Percentiles rank a stretch among this genome's conserved stretches.
Evolutionary conservation across 2,113 vertebrate species (phyloP).

Genomic region (Hyla sarda): DNA sequence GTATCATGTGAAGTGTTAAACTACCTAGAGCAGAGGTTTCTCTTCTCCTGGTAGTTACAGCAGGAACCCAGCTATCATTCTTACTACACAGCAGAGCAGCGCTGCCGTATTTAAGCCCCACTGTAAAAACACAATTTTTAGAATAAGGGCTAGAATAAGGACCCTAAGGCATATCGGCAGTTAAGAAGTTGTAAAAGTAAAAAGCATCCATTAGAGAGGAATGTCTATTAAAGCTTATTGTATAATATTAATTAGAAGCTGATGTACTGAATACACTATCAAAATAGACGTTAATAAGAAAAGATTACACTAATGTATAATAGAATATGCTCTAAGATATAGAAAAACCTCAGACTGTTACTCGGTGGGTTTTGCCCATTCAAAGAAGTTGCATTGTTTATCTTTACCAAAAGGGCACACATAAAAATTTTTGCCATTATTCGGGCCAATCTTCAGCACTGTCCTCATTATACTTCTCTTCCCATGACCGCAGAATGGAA

Average conservation of each 20-base stretch:
- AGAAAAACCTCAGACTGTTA: constrained; percentile 59
- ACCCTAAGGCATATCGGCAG: too few relatives aligned
- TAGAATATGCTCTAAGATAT: background rate
- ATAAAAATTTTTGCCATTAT: constrained; percentile 90
- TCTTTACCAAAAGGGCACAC: constrained; percentile 80
- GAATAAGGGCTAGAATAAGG: too few relatives aligned
- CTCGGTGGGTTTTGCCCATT: constrained; percentile 78
- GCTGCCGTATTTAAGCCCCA: too few relatives aligned
- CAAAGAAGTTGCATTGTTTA: constrained; percentile 90
- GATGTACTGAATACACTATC: background rate
- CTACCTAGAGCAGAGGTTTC: too few relatives aligned
- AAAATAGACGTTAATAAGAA: background rate
- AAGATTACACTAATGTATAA: background rate
- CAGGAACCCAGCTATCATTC: too few relatives aligned
- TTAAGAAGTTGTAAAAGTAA: too few relatives aligned
- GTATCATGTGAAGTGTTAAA: too few relatives aligned
- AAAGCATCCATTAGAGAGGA: too few relatives aligned
- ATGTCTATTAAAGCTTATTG: too few relatives aligned
- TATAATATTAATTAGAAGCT: background rate
- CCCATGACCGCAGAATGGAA: constrained; percentile 86
- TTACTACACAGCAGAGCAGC: too few relatives aligned
- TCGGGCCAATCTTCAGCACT: constrained; percentile 91
- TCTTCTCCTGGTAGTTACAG: too few relatives aligned
- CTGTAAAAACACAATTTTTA: too few relatives aligned
- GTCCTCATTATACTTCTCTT: constrained; percentile 86